These are phyloP conservation scores for Oxycera nigricornis DNA, from an alignment of 2,888 invertebrate species.

Conservation along the genomic window DNA sequence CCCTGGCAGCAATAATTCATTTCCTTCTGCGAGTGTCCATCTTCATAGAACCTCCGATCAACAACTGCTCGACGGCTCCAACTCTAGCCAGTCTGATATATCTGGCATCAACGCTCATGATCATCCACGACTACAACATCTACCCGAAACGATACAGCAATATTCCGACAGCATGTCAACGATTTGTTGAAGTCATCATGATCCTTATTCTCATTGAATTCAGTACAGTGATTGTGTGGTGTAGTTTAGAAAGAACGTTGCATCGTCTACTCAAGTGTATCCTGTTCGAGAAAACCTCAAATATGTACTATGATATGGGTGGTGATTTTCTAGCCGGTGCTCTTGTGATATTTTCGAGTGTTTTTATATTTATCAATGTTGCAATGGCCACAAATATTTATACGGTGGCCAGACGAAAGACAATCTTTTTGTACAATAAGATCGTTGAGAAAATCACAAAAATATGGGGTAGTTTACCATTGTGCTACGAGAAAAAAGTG, in stretches of 20 bases:
- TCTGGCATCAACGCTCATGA: slow-evolving; percentile 33
- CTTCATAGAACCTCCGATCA: slow-evolving; percentile 38
- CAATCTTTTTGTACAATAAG: neutral
- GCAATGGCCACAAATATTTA: slow-evolving; percentile 37
- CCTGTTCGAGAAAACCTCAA: slow-evolving; percentile 38
- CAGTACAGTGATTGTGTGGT: slow-evolving; percentile 43
- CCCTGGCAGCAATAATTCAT: slow-evolving; percentile 4
- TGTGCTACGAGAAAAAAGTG: slow-evolving; percentile 8
- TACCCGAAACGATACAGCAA: slow-evolving; percentile 40
- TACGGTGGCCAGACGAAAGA: neutral
- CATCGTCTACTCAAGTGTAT: slow-evolving; percentile 43
- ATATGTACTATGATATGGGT: slow-evolving; percentile 47
- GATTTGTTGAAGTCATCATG: slow-evolving; percentile 43
- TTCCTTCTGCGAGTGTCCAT: slow-evolving; percentile 28
- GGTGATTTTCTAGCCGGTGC: slow-evolving; percentile 45
- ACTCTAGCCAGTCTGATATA: slow-evolving; percentile 41
- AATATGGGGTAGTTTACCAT: slow-evolving; percentile 16
- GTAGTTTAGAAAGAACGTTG: slow-evolving; percentile 41
- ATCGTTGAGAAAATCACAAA: slow-evolving; percentile 12
- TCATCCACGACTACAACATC: slow-evolving; percentile 39
- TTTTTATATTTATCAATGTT: slow-evolving; percentile 41
- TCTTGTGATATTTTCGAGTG: slow-evolving; percentile 40
- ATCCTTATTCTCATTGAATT: slow-evolving; percentile 44
- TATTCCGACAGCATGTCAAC: slow-evolving; percentile 30
- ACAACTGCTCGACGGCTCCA: slow-evolving; percentile 36